A percentile compares a stretch with the other conserved stretches of the same genome.
phyloP scores from a whole-genome alignment of 2,888 invertebrate genomes.

The Phengaris alcon region DNA sequence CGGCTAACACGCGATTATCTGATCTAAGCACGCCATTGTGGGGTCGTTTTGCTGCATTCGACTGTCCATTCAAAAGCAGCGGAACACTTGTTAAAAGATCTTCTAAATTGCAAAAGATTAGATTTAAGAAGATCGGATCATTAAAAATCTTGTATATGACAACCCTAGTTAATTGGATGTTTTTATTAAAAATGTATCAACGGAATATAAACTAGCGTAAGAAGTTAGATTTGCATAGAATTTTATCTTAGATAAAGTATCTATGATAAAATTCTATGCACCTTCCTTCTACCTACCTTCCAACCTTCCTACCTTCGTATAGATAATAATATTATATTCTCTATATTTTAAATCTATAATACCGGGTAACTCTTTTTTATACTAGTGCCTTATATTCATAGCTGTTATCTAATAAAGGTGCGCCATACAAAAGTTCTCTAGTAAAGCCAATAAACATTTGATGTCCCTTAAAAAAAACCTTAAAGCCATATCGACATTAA shows the following conservation, averaged over 20 bases:
- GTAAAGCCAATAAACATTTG: background rate
- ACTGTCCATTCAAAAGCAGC: constrained; percentile 4
- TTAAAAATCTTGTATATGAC: background rate
- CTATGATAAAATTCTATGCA: no score
- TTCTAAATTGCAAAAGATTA: background rate
- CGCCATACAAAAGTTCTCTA: no score
- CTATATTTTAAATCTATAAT: background rate
- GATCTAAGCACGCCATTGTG: constrained; percentile 44
- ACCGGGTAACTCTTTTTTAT: no score
- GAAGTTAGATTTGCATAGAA: constrained; percentile 1
- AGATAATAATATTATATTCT: background rate
- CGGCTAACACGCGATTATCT: constrained; percentile 56
- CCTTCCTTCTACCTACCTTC: no score
- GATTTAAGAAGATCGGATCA: background rate
- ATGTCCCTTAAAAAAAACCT: background rate
- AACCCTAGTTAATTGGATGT: constrained; percentile 10
- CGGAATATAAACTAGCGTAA: background rate
- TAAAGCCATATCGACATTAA: background rate
- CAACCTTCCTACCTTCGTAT: background rate
- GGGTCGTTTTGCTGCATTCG: constrained; percentile 35
- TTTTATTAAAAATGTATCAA: constrained; percentile 1
- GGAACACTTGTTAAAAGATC: background rate
- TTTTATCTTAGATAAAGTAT: background rate
- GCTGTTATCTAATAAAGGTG: no score
- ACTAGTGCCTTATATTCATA: no score